These are phyloP conservation scores for Himantopus leucocephalus DNA, from an alignment of 2,113 vertebrate species.

Conservation along the genomic window DNA sequence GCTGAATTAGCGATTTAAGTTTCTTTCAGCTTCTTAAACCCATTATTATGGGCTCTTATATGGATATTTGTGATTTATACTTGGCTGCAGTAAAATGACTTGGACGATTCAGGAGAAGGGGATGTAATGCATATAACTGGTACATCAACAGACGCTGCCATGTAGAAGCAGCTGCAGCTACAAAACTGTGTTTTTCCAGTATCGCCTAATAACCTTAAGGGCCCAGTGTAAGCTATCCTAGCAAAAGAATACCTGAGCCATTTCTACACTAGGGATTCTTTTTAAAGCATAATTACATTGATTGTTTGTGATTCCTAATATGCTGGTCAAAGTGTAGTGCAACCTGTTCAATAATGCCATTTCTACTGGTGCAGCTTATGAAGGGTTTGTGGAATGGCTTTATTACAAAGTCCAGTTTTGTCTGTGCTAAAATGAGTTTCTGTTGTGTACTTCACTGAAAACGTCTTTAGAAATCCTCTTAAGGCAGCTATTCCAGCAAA, in stretches of 20 bases:
- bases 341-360: background rate
- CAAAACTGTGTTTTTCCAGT: background rate
- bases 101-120: background rate
- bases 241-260: background rate
- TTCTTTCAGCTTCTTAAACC: background rate
- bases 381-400: background rate
- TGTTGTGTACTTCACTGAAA: background rate
- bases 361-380: background rate
- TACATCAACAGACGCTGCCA: background rate
- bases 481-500: background rate
- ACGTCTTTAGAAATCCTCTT: background rate
- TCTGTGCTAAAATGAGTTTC: background rate
- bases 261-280: background rate
- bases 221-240: background rate
- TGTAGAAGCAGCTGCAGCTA: background rate
- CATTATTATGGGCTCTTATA: background rate
- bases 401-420: background rate
- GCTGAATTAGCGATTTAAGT: background rate
- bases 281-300: background rate
- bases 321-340: background rate
- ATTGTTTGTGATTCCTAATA: background rate
- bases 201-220: background rate
- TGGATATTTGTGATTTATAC: background rate
- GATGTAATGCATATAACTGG: background rate
- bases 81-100: background rate